Evolutionary conservation across 1,140 invertebrate species (phyloP).

Genomic region (Drosophila funebris): DNA sequence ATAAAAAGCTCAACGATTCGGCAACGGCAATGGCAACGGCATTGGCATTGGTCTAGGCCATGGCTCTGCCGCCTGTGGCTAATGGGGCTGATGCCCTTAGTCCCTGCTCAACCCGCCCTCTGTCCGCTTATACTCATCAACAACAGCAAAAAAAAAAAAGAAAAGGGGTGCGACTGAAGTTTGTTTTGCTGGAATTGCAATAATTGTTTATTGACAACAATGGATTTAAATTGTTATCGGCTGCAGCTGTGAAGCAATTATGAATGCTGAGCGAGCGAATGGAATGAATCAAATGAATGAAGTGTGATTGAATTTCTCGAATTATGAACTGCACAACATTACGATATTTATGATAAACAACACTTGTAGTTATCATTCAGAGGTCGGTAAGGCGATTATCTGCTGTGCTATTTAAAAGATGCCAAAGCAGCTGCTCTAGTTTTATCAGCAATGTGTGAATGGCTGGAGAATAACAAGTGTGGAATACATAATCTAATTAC

Average conservation of each 20-base stretch:
- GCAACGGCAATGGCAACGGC: conserved; percentile 28
- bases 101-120: background rate
- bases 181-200: conserved; percentile 59
- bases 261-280: conserved; percentile 36
- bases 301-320: conserved; percentile 39
- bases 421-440: too few species aligned
- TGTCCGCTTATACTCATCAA: background rate
- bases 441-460: too few species aligned
- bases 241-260: conserved; percentile 68
- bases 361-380: too few species aligned
- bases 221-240: conserved; percentile 79
- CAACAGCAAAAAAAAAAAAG: too few species aligned
- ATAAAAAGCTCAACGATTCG: conserved; percentile 73
- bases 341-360: too few species aligned
- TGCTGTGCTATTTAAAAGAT: too few species aligned
- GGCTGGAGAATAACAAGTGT: too few species aligned
- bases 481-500: too few species aligned
- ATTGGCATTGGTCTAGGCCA: conserved; percentile 47
- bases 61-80: conserved; percentile 58
- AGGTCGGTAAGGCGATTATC: too few species aligned
- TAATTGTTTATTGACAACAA: conserved; percentile 78
- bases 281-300: conserved; percentile 23
- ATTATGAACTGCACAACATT: background rate
- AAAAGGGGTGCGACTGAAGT: conserved; percentile 1
- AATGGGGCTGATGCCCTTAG: conserved; percentile 59